Evolutionary conservation across 2,888 invertebrate genomes (phyloP).

Genomic region (Stenoptilia bipunctidactyla): DNA sequence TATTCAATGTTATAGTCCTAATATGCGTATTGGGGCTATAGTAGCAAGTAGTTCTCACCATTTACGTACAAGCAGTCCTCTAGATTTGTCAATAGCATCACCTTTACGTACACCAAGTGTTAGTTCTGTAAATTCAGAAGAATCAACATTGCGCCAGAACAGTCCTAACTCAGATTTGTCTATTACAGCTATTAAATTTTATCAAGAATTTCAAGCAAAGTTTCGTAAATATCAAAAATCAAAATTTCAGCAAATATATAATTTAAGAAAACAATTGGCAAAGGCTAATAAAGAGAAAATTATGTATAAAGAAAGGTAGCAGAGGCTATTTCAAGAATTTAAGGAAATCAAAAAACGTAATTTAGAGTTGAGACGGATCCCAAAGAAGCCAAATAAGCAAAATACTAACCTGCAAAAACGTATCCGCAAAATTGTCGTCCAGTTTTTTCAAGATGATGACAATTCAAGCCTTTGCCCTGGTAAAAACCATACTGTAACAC

Average conservation of each 20-base stretch:
- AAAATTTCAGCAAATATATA: constrained; percentile 3
- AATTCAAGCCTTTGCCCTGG: constrained; percentile 6
- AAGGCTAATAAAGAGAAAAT: constrained; percentile 4
- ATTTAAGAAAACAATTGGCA: constrained; percentile 5
- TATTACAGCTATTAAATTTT: background rate
- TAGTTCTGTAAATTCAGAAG: constrained; percentile 4
- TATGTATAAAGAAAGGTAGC: constrained; percentile 3
- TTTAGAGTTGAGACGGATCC: constrained; percentile 2
- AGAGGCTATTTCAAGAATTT: constrained; percentile 3
- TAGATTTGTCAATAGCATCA: constrained; percentile 4
- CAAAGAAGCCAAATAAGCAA: background rate
- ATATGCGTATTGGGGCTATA: constrained; percentile 1
- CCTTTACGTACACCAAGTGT: constrained; percentile 4
- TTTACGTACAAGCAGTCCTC: constrained; percentile 5
- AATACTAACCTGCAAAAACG: constrained; percentile 4
- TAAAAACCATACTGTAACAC: constrained; percentile 6
- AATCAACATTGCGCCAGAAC: constrained; percentile 3
- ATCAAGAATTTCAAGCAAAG: constrained; percentile 3
- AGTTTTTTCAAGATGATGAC: constrained; percentile 5
- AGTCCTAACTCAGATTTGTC: constrained; percentile 4
- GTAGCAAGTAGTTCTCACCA: constrained; percentile 5
- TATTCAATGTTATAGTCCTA: constrained; percentile 4
- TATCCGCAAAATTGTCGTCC: constrained; percentile 5
- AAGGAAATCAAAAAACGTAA: constrained; percentile 2
- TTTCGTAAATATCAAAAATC: constrained; percentile 4